These are phyloP conservation scores for Montipora capitata DNA, from an alignment of 92 coral and sea anemone species.

Conservation along the genomic window DNA sequence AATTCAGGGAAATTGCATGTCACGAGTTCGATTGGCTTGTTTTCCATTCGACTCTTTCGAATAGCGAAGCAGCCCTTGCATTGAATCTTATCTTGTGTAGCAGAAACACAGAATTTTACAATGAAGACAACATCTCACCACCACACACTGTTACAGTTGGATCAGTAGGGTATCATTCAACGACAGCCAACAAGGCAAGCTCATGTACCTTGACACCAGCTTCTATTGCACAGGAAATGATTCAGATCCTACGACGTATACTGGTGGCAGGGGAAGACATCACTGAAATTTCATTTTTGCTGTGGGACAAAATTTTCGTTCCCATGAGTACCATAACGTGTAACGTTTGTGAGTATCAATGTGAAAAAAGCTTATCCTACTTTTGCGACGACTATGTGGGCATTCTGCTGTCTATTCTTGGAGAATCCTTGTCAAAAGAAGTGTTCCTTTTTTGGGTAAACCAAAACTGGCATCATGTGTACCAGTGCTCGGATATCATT, in stretches of 20 bases:
- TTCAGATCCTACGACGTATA: not conserved
- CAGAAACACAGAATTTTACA: not conserved
- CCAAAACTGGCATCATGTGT: constrained; percentile 26
- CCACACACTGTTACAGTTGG: not conserved
- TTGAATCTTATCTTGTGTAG: not conserved
- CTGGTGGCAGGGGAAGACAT: not conserved
- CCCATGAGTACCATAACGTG: fast-evolving
- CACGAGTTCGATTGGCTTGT: constrained; percentile 25
- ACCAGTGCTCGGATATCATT: constrained; percentile 64
- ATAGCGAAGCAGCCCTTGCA: constrained; percentile 9
- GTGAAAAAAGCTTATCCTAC: not conserved
- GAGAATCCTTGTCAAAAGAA: constrained; percentile 27
- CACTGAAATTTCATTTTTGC: not conserved
- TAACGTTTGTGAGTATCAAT: not conserved
- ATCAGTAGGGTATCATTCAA: not conserved
- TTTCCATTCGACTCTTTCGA: constrained; percentile 24
- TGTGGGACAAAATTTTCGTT: not conserved
- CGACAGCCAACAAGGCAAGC: not conserved
- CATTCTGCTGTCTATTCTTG: constrained; percentile 35
- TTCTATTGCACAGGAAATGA: not conserved
- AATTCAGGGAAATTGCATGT: not conserved
- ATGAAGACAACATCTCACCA: not conserved
- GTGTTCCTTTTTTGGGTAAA: constrained; percentile 42
- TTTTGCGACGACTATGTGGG: constrained; percentile 21
- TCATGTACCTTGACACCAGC: constrained; percentile 15